These are phyloP conservation scores for Camelus dromedarius DNA, from an alignment of 2,113 vertebrate species.

Conservation along the genomic window DNA sequence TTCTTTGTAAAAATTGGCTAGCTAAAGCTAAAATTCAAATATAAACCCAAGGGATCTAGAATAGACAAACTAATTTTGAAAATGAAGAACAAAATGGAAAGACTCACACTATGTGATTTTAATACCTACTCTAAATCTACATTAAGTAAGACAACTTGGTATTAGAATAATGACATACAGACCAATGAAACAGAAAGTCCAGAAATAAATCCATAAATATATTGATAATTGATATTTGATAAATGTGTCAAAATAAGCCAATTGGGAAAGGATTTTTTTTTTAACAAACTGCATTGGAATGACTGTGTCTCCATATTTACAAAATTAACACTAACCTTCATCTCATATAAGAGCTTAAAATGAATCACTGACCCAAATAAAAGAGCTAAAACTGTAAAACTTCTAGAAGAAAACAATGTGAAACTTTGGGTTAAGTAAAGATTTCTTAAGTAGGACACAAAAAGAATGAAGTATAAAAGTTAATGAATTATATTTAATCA, in stretches of 20 bases:
- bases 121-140: not conserved
- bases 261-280: not conserved
- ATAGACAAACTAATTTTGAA: not conserved
- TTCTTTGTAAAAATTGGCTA: not conserved
- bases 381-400: constrained; percentile 6
- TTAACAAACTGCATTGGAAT: not conserved
- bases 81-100: not conserved
- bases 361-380: not conserved
- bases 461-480: not conserved
- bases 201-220: not conserved
- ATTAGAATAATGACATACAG: not conserved
- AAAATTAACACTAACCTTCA: not conserved
- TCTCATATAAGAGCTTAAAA: not conserved
- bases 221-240: not conserved
- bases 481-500: not conserved
- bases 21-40: not conserved
- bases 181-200: not conserved
- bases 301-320: not conserved
- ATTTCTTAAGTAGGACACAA: not conserved
- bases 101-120: not conserved
- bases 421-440: not conserved
- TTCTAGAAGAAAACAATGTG: not conserved
- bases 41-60: not conserved
- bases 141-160: not conserved
- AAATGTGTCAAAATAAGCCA: not conserved